Base-by-base conservation (phyloP, 2,797 vertebrate genomes). In the Pelobates cultripes region DNA sequence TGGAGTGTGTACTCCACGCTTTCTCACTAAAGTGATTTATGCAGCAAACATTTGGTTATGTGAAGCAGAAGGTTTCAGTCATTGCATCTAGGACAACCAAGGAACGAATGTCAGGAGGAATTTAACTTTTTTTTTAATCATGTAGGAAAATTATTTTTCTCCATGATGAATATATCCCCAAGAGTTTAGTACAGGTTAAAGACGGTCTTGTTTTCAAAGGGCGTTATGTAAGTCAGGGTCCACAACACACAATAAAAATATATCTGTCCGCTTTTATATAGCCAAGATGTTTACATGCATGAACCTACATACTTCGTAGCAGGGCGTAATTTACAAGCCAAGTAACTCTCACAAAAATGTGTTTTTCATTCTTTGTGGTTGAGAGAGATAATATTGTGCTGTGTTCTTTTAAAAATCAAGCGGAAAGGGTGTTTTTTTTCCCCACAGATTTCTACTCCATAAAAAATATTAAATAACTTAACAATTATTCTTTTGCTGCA, bases 181-280 rank as follows among this genome's bases (percentile, higher is more conserved):
- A 13, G 79, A 69, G 72, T 69, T 57, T 44, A 15, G 53, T 75
- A 72, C 43, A 74, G 63, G 55, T 80, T 60, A 64, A 80, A 75
- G 72, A 80, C 70, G 51, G 63, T 15, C 72, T 80, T 80, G 71
- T 80, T 80, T 68, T 69, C 61, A 43, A 42, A 75, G 67, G 66
- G 40, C 57, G 53, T 47, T 75, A 15, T 75, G 55, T 45, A 63
- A 64, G 53, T 12, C 40, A 81, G 63, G 75, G 66, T 75, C 13
- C 42, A 75, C 53, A 14, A 70, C 51, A 60, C 45, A n/a, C 10
- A 51, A 75, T 73, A 2, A 28, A 64, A 75, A 61, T 9, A 40
- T 70, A 74, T 81, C 71, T 81, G 41, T 63, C 53, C 53, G 15
- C 43, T 43, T 69, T 69, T 14, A 14, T 53, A 45, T 69, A 75